Evolutionary conservation across 2,113 vertebrate species (phyloP).

Genomic region (Mixornis gularis): DNA sequence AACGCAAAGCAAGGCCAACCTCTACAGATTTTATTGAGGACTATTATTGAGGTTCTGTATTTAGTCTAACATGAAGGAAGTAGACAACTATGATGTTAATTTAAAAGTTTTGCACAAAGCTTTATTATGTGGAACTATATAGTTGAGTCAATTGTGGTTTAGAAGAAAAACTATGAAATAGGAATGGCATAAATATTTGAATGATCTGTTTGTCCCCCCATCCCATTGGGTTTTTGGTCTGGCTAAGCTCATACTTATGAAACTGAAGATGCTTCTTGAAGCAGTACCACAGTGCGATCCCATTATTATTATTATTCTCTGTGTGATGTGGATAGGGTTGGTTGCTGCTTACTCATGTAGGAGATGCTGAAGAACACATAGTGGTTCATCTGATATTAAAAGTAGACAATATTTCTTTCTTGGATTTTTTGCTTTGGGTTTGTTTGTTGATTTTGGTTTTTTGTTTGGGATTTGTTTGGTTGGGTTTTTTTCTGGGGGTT

Average conservation of each 20-base stretch:
- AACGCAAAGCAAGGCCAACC: neutral
- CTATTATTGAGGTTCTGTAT: neutral
- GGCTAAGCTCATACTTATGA: neutral
- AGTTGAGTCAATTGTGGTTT: neutral
- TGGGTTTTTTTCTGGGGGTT: neutral
- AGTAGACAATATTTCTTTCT: neutral
- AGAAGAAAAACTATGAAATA: neutral
- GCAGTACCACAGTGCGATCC: neutral
- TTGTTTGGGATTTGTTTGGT: neutral
- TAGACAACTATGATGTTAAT: neutral
- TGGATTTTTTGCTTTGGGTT: fast-evolving
- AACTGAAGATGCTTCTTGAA: neutral
- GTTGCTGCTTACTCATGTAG: neutral
- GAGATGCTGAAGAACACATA: neutral
- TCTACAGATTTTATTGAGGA: neutral
- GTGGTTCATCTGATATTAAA: neutral
- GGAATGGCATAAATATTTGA: neutral
- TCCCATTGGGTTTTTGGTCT: neutral
- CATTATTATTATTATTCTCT: neutral
- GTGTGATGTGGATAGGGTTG: neutral
- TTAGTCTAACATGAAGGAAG: neutral
- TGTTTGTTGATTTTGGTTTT: neutral
- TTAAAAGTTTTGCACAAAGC: neutral
- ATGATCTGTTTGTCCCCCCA: neutral
- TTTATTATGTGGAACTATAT: neutral